Base-by-base conservation (phyloP, 1,140 invertebrate species). In the Physella acuta region DNA sequence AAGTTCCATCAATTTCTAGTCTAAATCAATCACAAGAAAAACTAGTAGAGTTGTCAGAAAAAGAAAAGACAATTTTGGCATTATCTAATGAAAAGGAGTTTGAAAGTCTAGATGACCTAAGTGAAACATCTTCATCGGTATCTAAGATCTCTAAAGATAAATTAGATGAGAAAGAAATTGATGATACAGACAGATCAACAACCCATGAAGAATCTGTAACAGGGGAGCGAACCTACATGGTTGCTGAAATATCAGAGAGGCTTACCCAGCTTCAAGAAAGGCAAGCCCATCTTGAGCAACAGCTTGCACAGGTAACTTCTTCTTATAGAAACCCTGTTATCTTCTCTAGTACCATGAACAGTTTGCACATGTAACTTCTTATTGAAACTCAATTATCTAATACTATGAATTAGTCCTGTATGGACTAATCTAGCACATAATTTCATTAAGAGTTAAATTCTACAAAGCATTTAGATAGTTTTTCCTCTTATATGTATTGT, bases 121-220 rank as follows among this genome's bases (percentile, higher is more conserved):
- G 61, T 49, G 60, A 73, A 56, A 65, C 70, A 36, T 70, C 71
- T 49, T 26, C 64, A 55, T 31, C 36, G 44, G 51, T 60, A 17
- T 51, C 34, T 26, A 67, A 55, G 34, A 2, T 36, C 0, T 3
- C 52, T 28, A 20, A 53, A 61, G 51, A 66, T 34, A 58, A 71
- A 14, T 16, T 49, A 28, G 67, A 58, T 31, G 39, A 68, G 24
- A 55, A 89, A 89, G 1, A 89, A 78, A 31, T 70, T 71, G 31
- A 70, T 31, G 70, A 71, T 17, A n/a, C 51, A 28, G 49, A 64
- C 59, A 28, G 16, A 64, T 24, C 36, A 28, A n/a, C n/a, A 52
- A 17, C 52, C 49, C 37, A 51, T 30, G 56, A 56, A 49, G 63
- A 59, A n/a, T 64, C 62, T 4, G 8, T 33, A 5, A 33, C 62